Percentiles rank a stretch among this genome's conserved stretches.
phyloP scores from a whole-genome alignment of 2,113 vertebrate genomes.

The Muntiacus reevesi region DNA sequence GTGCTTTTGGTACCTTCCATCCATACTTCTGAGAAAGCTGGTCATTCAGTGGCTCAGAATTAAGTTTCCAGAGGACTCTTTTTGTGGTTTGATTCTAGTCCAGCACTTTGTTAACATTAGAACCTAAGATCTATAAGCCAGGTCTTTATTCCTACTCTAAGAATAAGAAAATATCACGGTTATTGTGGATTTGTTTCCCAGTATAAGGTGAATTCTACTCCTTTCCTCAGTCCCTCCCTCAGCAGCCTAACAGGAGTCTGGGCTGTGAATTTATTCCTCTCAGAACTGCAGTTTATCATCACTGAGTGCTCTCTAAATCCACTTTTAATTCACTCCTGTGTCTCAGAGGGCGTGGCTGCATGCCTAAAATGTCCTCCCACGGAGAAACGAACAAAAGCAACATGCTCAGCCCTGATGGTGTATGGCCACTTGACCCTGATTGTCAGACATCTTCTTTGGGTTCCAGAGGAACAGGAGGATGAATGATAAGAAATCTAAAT shows the following conservation, averaged over 20 bases:
- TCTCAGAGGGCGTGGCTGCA: constrained; percentile 47
- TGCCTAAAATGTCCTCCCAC: constrained; percentile 37
- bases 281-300: constrained; percentile 40
- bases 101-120: too few relatives aligned
- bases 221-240: neutral
- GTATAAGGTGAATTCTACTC: neutral
- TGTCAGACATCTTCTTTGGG: neutral
- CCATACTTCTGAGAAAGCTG: neutral
- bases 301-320: constrained; percentile 62
- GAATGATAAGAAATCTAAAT: neutral
- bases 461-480: neutral
- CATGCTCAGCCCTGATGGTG: neutral
- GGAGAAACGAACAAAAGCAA: constrained; percentile 27
- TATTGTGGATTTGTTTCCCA: neutral
- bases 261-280: constrained; percentile 33
- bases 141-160: neutral
- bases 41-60: neutral
- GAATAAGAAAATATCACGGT: neutral
- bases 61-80: neutral
- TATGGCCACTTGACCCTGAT: neutral
- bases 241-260: neutral
- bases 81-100: neutral
- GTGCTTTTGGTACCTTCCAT: accelerated
- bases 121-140: neutral
- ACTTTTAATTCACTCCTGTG: constrained; percentile 70